Base-by-base conservation (phyloP, 2,797 vertebrate genomes). In the Chelonia mydas region DNA sequence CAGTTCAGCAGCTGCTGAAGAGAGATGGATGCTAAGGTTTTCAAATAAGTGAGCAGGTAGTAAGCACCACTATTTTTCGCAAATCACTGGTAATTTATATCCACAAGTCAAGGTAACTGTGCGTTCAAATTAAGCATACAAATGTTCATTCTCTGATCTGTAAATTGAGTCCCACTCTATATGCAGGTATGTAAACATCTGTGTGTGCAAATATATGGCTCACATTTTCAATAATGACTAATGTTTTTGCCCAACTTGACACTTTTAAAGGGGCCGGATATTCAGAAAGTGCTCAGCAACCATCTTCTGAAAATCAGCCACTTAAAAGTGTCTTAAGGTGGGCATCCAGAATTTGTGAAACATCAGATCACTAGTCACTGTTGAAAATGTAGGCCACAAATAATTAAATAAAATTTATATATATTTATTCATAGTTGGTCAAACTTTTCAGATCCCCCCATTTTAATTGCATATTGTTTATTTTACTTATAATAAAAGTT, bases 41-140 rank as follows among this genome's bases (percentile, higher is more conserved):
- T 51, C 2, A 86, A 53, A 23, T n/a, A 84, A 53, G 33, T 21
- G 5, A 57, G 41, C 31, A 6, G 90, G 25, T 13, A 27, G 7
- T 79, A 81, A 86, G 41, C 54, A 17, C 33, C 45, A 37, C 76
- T 89, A 68, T 50, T 1, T 1, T 25, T 72, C 68, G 12, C 41
- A 88, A 78, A 12, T 11, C 21, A 57, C 2, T 89, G 68, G 37
- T 9, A 74, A n/a, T 88, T 87, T 55, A 89, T 59, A 47, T 6
- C 19, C 54, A 19, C 54, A 50, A 49, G 2, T 28, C 95, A n/a
- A 55, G 51, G 12, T 47, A 80, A 57, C 25, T 81, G 1, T 37
- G 4, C 5, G 5, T 10, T 50, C 51, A 45, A 85, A 0, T 84
- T 0, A 0, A n/a, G 49, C 7, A 6, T 81, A 21, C 9, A 51